These are phyloP conservation scores for Matsumyia berberina DNA, from an alignment of 2,888 invertebrate genomes.

Conservation along the genomic window DNA sequence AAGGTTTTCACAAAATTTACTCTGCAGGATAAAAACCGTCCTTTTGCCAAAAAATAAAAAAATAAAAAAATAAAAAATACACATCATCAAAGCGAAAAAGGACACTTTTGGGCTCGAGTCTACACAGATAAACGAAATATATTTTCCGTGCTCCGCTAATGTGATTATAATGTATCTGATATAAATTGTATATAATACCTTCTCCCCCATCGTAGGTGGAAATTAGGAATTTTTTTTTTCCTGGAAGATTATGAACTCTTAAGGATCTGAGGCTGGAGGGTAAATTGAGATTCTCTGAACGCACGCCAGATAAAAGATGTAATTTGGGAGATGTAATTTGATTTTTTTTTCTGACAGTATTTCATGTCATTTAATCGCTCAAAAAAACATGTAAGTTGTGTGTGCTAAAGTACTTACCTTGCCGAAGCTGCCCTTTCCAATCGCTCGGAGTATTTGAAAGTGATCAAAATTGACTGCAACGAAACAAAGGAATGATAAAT, in stretches of 20 bases:
- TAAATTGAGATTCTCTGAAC: not conserved
- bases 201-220: conserved; percentile 5
- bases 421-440: conserved; percentile 94
- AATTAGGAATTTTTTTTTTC: conserved; percentile 11
- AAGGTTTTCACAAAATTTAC: conserved; percentile 8
- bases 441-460: conserved; percentile 93
- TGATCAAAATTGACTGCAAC: conserved; percentile 92
- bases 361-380: conserved; percentile 1
- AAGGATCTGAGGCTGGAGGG: not conserved
- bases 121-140: conserved; percentile 21
- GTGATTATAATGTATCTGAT: conserved; percentile 30
- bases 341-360: conserved; percentile 1
- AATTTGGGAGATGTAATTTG: not conserved
- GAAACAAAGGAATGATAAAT: conserved; percentile 73
- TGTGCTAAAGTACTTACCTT: conserved; percentile 87
- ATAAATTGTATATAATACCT: conserved; percentile 8
- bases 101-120: conserved; percentile 12
- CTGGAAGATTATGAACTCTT: not conserved
- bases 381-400: not conserved
- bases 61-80: not conserved
- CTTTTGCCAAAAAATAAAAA: not conserved
- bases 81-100: conserved; percentile 33
- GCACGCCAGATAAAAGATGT: not conserved
- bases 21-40: not conserved
- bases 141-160: conserved; percentile 27